A percentile compares a stretch with the other conserved stretches of the same genome.
These are phyloP conservation scores for Cryptoblepharus egeriae DNA, from an alignment of 2,797 vertebrate genomes.

Conservation along the genomic window DNA sequence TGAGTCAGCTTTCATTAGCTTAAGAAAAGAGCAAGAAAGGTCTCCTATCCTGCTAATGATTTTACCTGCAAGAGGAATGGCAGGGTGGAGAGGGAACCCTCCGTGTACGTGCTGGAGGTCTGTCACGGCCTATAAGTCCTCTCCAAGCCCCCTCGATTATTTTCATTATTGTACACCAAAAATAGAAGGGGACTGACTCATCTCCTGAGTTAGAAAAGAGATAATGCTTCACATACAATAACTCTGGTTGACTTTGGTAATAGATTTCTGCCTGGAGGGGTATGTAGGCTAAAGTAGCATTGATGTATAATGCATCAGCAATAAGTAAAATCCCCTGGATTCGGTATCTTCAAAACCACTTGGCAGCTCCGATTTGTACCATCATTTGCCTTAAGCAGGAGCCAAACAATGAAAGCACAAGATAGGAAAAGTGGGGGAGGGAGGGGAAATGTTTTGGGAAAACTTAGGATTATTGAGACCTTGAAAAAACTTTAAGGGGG, in stretches of 20 bases:
- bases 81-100: slow-evolving; percentile 53
- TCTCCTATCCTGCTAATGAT: slow-evolving; percentile 63
- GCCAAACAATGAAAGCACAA: slow-evolving; percentile 26
- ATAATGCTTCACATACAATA: slow-evolving; percentile 69
- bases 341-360: slow-evolving; percentile 51
- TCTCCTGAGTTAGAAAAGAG: slow-evolving; percentile 67
- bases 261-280: slow-evolving; percentile 66
- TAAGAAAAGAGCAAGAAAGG: slow-evolving; percentile 61
- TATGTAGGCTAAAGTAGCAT: slow-evolving; percentile 55
- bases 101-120: slow-evolving; percentile 54
- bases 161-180: slow-evolving; percentile 70
- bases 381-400: slow-evolving; percentile 22
- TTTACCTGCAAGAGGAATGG: slow-evolving; percentile 66
- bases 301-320: slow-evolving; percentile 52
- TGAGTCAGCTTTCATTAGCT: slow-evolving; percentile 51
- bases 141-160: slow-evolving; percentile 68
- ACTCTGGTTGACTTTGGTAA: slow-evolving; percentile 66
- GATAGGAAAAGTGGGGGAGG: background rate
- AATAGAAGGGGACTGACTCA: slow-evolving; percentile 72
- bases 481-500: background rate
- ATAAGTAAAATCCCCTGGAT: slow-evolving; percentile 59
- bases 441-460: no score
- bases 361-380: slow-evolving; percentile 48
- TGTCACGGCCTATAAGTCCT: slow-evolving; percentile 62
- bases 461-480: no score